phyloP scores from a whole-genome alignment of 2,113 vertebrate genomes.

The Centropristis striata region DNA sequence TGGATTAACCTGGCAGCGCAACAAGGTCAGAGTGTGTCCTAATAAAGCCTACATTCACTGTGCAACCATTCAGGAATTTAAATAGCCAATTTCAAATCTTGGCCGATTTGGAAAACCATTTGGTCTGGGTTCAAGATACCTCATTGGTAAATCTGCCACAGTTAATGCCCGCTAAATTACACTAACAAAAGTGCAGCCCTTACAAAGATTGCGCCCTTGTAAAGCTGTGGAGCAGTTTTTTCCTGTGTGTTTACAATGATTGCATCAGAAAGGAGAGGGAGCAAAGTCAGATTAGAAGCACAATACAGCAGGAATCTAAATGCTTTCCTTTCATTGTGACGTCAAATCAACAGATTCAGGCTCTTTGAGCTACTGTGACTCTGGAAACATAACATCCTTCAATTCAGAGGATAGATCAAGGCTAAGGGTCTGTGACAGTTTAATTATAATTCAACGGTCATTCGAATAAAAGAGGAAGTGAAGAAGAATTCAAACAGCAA shows the following conservation, averaged over 20 bases:
- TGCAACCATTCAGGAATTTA: slow-evolving; percentile 34
- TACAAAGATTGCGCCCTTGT: not conserved
- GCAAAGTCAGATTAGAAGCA: slow-evolving; percentile 47
- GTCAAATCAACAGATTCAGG: slow-evolving; percentile 27
- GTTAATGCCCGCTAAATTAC: not conserved
- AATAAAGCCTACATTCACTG: slow-evolving; percentile 35
- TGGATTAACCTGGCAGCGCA: slow-evolving; percentile 58
- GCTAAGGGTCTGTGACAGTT: not conserved
- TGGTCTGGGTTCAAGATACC: not conserved
- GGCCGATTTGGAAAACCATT: not conserved
- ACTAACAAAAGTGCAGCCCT: not conserved
- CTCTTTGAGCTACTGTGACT: not conserved
- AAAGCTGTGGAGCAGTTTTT: slow-evolving; percentile 16
- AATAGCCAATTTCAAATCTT: slow-evolving; percentile 2
- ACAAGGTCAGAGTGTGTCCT: slow-evolving; percentile 58
- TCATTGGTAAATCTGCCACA: not conserved
- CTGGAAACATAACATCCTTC: not conserved
- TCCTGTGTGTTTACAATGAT: slow-evolving; percentile 40
- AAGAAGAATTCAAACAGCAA: not conserved
- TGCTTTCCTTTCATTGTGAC: slow-evolving; percentile 1
- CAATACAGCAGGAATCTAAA: slow-evolving; percentile 38
- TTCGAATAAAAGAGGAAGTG: not conserved
- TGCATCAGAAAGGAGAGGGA: slow-evolving; percentile 46
- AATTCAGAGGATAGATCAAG: slow-evolving; percentile 1
- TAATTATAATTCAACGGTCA: not conserved